Conservation (phyloP, 1,140 invertebrate species). For the Helicoverpa zea region DNA sequence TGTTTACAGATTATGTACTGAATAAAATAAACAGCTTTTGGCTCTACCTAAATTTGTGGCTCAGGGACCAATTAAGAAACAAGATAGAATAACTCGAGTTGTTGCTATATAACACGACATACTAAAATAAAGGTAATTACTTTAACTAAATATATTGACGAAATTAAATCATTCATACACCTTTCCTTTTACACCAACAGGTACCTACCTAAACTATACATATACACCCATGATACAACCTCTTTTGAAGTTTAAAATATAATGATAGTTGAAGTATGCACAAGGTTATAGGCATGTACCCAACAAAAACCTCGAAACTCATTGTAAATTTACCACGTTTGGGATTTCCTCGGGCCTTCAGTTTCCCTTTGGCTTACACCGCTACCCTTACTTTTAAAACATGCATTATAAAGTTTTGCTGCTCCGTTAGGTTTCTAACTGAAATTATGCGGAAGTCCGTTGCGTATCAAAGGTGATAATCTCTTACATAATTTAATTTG, state of each 20-base stretch:
- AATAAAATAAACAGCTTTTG: neutral
- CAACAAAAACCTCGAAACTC: slow-evolving; percentile 46
- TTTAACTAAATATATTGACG: no score
- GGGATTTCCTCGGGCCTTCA: slow-evolving; percentile 55
- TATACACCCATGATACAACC: no score
- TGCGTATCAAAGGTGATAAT: neutral
- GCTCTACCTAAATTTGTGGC: neutral
- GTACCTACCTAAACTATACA: no score
- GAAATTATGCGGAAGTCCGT: neutral
- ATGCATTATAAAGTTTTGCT: slow-evolving; percentile 53
- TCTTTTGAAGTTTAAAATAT: neutral
- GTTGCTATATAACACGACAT: no score
- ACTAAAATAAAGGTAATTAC: no score
- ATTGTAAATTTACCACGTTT: slow-evolving; percentile 59
- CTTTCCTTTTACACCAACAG: no score
- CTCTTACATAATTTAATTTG: neutral
- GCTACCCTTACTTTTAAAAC: slow-evolving; percentile 51
- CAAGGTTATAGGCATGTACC: slow-evolving; percentile 4
- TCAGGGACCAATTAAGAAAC: no score
- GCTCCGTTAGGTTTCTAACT: slow-evolving; percentile 37
- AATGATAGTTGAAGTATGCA: neutral
- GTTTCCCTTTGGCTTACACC: slow-evolving; percentile 49
- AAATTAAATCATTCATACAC: no score
- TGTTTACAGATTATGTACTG: slow-evolving; percentile 6
- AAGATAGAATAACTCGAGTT: no score